Evolutionary conservation across 2,888 invertebrate species (phyloP), one percentile per base, ranked within the genome.

Genomic region (Drosophila vallismaia): DNA sequence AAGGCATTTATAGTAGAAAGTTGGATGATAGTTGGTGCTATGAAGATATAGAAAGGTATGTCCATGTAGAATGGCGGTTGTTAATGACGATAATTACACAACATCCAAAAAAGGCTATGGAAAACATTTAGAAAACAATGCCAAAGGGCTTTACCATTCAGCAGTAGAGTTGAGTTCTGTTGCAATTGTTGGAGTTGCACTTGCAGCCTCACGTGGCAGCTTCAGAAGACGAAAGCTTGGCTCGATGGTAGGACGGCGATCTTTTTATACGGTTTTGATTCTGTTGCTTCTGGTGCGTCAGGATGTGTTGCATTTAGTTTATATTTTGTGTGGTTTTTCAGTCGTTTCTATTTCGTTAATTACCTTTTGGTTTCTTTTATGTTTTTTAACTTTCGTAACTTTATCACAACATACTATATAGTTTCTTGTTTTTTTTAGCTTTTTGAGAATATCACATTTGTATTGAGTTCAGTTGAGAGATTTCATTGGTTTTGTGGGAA

Each of bases 1-100:
- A 5, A 7, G 54, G 31, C 24, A 24, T 38, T 29, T 38, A 19
- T 19, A 19, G 19, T 19, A 31, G 44, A 48, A 9, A 57, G 45
- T 52, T n/a, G 40, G 14, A 44, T 57, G 55, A 55, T 31, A 14
- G 50, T 72, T 63, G 56, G 77, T 73, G 76, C 76, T 60, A 38
- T 56, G 72, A 53, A 57, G 52, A 71, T 57, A 45, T 60, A 42
- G 52, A 73, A 44, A 63, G 67, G 67, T 64, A 71, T 73, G 75
- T 86, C 83, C 83, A 83, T 77, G 76, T 67, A 57, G 46, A 42
- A 72, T 64, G 77, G 75, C 64, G 54, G 71, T 75, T 68, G 85
- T 81, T 81, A 81, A 82, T 87, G 78, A 64, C 85, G 74, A 86
- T 52, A 38, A 71, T 87, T 78, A 85, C 86, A 87, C 88, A 87